Conservation (phyloP, 2,888 invertebrate genomes). For the Podabrus alpinus region DNA sequence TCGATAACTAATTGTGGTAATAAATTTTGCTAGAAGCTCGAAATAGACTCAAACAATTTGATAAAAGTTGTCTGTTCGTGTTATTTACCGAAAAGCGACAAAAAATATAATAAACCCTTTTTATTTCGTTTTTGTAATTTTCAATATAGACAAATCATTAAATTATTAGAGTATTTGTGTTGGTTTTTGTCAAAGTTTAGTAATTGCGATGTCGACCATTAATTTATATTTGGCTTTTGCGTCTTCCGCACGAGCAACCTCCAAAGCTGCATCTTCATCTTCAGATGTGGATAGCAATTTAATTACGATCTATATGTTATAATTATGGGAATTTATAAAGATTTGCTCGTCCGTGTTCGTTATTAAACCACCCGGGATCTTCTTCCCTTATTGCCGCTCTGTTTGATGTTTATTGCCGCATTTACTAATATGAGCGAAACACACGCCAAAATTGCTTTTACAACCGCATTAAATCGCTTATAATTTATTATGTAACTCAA, state of each 20-base stretch:
- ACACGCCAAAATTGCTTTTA: conserved; percentile 21
- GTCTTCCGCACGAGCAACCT: conserved; percentile 47
- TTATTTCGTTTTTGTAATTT: conserved; percentile 1
- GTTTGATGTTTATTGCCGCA: conserved; percentile 35
- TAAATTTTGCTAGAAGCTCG: not conserved
- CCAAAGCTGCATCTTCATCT: conserved; percentile 42
- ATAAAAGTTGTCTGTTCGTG: conserved; percentile 2
- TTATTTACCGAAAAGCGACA: not conserved
- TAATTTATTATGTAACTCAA: conserved; percentile 14
- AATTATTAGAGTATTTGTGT: not conserved
- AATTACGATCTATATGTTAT: conserved; percentile 56
- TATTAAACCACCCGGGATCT: conserved; percentile 45
- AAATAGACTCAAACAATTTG: not conserved
- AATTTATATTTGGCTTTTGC: conserved; percentile 37
- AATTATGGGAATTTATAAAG: conserved; percentile 55
- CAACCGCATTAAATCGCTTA: conserved; percentile 21
- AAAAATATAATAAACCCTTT: not conserved
- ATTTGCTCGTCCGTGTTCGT: conserved; percentile 51
- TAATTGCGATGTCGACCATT: conserved; percentile 11
- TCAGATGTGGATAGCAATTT: conserved; percentile 52
- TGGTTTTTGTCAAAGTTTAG: not conserved
- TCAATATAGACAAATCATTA: not conserved
- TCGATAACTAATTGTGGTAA: not conserved
- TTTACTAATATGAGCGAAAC: conserved; percentile 27
- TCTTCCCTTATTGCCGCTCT: conserved; percentile 38